Evolutionary conservation across 2,797 vertebrate species (phyloP), one percentile per base, ranked within the genome.

Genomic region (Sebastolobus altivelis): DNA sequence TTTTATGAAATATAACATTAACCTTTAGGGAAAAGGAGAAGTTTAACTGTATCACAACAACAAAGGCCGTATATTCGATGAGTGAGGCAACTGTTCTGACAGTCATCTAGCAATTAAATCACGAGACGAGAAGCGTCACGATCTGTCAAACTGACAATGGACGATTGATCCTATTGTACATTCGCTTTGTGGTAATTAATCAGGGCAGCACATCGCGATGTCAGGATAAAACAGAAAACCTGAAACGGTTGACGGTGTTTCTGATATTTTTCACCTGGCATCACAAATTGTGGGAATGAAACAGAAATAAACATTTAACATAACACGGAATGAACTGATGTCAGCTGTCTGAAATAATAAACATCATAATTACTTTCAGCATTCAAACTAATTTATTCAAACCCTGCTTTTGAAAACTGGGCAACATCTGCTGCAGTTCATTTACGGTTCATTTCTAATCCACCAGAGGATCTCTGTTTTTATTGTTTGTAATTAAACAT

Each of bases 111-210:
- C 58, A 22, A 77, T 87, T 62, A 55, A 63, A 79, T 79, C 62
- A 37, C 3, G 31, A 66, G 65, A 71, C 31, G 46, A 81, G 59
- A 58, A 2, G 33, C 59, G 73, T 66, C 35, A 35, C 18, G 6
- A 73, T 70, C 66, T 37, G 81, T 82, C 80, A 80, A 66, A 75
- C 70, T 40, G 75, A 76, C 61, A 22, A 59, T 20, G 37, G 74
- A 18, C 56, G 59, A 71, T 2, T 20, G 75, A 79, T 81, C 62
- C 3, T 35, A 14, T 27, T 20, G 59, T 56, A 16, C 31, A 37
- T 71, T 61, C 1, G 4, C 27, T 69, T 46, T 55, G 58, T 35
- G 46, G 37, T 27, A 65, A 81, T 72, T 72, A 72, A 60, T 66
- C 54, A 54, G 65, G 67, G 71, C 59, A 18, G 27, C 55, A 4